Conservation (phyloP, 2,113 vertebrate genomes). For the Mastomys natalensis region DNA sequence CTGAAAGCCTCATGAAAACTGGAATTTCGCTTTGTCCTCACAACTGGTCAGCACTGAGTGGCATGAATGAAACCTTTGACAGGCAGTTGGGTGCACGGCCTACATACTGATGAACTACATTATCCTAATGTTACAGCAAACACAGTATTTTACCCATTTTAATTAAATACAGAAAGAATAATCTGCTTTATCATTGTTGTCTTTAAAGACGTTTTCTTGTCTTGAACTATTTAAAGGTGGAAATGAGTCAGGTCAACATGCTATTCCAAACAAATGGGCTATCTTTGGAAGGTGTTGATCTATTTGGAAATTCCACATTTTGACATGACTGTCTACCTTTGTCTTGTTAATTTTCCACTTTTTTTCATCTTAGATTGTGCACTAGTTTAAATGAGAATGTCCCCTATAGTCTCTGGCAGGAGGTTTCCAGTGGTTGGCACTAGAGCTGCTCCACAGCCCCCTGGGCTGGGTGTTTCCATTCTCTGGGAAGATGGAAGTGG, state of each 20-base stretch:
- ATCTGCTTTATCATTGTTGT: background rate
- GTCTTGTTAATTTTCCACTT: background rate
- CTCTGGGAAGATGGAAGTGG: background rate
- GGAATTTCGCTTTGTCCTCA: background rate
- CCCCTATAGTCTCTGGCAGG: background rate
- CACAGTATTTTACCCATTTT: background rate
- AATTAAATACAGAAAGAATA: background rate
- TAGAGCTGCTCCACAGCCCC: background rate
- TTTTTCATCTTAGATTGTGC: background rate
- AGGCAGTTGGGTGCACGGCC: background rate
- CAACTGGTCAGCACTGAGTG: background rate
- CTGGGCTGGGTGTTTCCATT: background rate
- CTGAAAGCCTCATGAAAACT: background rate
- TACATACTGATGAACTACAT: rapidly evolving
- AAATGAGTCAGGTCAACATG: background rate
- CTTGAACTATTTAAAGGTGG: background rate
- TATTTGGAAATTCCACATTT: background rate
- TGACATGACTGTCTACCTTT: background rate
- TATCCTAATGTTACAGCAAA: background rate
- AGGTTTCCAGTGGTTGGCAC: background rate
- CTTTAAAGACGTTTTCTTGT: background rate
- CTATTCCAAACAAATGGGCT: background rate
- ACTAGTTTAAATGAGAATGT: background rate
- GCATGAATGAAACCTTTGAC: background rate
- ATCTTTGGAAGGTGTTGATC: background rate